A percentile compares a stretch with the other conserved stretches of the same genome.
Evolutionary conservation across 2,888 invertebrate species (phyloP).

Genomic region (Diaperis boleti): DNA sequence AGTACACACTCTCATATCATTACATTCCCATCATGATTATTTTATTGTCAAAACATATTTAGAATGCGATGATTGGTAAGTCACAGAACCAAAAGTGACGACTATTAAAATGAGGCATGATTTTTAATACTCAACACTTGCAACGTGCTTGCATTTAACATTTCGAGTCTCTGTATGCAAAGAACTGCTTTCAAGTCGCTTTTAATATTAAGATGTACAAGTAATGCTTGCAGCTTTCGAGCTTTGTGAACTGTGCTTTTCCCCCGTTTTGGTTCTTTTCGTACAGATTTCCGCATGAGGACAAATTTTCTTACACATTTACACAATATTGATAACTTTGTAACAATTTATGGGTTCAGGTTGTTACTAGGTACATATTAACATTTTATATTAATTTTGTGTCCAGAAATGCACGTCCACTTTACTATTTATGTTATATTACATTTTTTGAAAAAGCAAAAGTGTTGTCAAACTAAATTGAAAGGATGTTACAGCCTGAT

Average conservation of each 20-base stretch:
- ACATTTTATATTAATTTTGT: too few relatives aligned
- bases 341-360: conserved; percentile 42
- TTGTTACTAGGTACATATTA: conserved; percentile 10
- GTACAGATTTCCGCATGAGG: conserved; percentile 54
- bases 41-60: neutral
- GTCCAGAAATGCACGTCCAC: too few relatives aligned
- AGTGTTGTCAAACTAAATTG: too few relatives aligned
- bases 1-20: conserved; percentile 38
- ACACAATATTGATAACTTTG: conserved; percentile 20
- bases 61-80: neutral
- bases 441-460: too few relatives aligned
- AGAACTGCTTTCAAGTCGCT: conserved; percentile 55
- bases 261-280: conserved; percentile 56
- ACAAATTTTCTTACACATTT: conserved; percentile 34
- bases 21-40: conserved; percentile 23
- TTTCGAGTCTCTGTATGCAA: conserved; percentile 57
- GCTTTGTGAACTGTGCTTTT: conserved; percentile 39
- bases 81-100: conserved; percentile 8
- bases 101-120: conserved; percentile 62
- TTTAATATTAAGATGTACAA: conserved; percentile 26
- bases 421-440: too few relatives aligned
- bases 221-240: conserved; percentile 47
- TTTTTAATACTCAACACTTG: conserved; percentile 43
- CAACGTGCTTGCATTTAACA: conserved; percentile 56
- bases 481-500: too few relatives aligned